Conservation (phyloP, 35 echinoderm and acorn worm genomes). For the Hemicentrotus pulcherrimus region DNA sequence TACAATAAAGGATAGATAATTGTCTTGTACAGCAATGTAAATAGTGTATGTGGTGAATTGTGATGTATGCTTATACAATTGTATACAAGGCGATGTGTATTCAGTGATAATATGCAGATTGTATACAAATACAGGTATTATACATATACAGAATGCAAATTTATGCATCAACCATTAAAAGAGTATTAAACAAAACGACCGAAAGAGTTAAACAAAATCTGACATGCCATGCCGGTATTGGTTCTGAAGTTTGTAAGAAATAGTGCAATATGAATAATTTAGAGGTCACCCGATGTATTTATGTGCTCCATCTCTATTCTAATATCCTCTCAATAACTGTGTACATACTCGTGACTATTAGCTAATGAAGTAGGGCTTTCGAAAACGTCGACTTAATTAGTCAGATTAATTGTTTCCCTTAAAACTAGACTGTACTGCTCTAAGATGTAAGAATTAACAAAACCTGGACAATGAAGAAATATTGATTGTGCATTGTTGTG, state of each 20-base stretch:
- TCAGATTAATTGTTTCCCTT: not conserved
- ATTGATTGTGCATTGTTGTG: not conserved
- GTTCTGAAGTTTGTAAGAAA: not conserved
- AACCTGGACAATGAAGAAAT: not conserved
- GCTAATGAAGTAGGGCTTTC: not conserved
- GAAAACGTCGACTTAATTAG: not conserved
- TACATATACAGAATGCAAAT: not conserved
- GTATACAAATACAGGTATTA: no score
- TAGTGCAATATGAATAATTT: not conserved
- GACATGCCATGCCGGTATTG: no score
- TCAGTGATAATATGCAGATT: not conserved
- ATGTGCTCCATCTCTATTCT: not conserved
- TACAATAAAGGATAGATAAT: not conserved
- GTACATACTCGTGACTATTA: not conserved
- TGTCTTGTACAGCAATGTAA: not conserved
- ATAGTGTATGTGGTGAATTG: not conserved
- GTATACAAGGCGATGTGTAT: not conserved
- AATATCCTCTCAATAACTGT: not conserved
- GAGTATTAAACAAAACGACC: not conserved
- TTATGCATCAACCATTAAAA: not conserved
- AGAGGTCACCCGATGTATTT: no score
- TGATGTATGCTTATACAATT: not conserved
- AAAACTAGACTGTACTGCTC: not conserved
- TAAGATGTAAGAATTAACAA: not conserved
- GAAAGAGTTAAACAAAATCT: not conserved